Conservation (phyloP, 2,113 vertebrate species). For the Rhipidura dahli region DNA sequence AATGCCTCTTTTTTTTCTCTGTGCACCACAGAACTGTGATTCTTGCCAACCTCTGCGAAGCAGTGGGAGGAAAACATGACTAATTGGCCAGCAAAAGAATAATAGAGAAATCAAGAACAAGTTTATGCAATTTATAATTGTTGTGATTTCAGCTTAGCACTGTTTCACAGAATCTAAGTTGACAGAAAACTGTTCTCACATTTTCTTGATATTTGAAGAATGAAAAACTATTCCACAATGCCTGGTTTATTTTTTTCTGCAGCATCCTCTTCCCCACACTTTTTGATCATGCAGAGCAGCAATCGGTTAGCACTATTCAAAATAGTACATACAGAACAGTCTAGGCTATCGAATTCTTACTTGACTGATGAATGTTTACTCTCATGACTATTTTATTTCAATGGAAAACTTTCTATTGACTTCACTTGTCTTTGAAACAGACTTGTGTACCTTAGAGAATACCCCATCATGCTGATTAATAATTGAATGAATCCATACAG, state of each 20-base stretch:
- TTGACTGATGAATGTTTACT: not conserved
- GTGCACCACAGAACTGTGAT: not conserved
- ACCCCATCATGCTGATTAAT: slow-evolving; percentile 9
- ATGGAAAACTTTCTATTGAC: slow-evolving; percentile 29
- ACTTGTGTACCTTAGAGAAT: slow-evolving; percentile 13
- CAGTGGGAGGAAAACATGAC: not conserved
- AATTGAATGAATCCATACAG: slow-evolving; percentile 52
- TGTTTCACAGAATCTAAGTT: not conserved
- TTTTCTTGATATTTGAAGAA: not conserved
- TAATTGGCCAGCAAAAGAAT: not conserved
- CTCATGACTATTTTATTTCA: slow-evolving; percentile 38
- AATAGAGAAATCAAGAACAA: not conserved
- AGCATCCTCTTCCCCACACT: not conserved
- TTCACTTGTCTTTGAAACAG: slow-evolving; percentile 38
- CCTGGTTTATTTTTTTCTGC: not conserved
- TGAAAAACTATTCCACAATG: not conserved
- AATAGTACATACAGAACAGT: not conserved
- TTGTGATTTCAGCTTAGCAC: not conserved
- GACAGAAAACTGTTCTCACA: not conserved
- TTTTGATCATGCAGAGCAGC: not conserved
- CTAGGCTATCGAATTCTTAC: not conserved
- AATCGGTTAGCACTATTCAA: not conserved
- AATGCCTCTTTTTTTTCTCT: too few species aligned
- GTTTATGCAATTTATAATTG: not conserved
- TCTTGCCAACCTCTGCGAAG: not conserved